Conservation (phyloP, 2,888 invertebrate genomes). For the Drosophila putrida region DNA sequence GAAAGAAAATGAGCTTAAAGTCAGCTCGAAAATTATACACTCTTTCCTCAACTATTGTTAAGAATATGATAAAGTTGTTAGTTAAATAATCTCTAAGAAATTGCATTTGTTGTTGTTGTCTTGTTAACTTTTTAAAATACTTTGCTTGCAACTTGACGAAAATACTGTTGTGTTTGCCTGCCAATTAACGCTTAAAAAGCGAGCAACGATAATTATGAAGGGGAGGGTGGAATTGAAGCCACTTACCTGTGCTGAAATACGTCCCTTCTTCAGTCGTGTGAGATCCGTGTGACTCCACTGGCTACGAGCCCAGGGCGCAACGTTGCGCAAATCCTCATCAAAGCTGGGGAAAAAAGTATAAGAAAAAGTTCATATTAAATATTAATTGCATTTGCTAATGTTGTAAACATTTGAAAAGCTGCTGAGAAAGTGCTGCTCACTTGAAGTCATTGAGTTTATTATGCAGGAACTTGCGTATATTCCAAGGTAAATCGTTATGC, state of each 20-base stretch:
- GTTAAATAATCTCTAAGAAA: not conserved
- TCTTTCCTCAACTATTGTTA: conserved; percentile 4
- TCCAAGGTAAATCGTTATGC: conserved; percentile 96
- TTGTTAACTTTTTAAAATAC: not conserved
- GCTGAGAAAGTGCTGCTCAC: conserved; percentile 82
- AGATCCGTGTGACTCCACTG: conserved; percentile 94
- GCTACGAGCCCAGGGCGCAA: conserved; percentile 90
- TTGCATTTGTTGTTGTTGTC: not conserved
- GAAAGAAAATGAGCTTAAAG: conserved; percentile 6
- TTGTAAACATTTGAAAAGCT: conserved; percentile 51
- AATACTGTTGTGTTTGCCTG: conserved; percentile 1
- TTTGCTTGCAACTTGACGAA: not conserved
- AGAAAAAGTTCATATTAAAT: conserved; percentile 38
- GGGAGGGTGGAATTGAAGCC: not conserved
- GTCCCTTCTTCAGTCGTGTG: conserved; percentile 90
- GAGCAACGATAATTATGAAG: conserved; percentile 15
- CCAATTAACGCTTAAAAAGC: conserved; percentile 23
- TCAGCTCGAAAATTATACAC: conserved; percentile 16
- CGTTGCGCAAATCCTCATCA: conserved; percentile 89
- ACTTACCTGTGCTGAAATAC: conserved; percentile 91
- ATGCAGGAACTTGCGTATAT: conserved; percentile 95
- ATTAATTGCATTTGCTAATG: conserved; percentile 48
- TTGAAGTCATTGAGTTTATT: conserved; percentile 94
- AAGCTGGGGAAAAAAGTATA: conserved; percentile 85
- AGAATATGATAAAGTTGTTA: not conserved